phyloP scores from a whole-genome alignment of 2,113 vertebrate species.

The Tauraco erythrolophus region DNA sequence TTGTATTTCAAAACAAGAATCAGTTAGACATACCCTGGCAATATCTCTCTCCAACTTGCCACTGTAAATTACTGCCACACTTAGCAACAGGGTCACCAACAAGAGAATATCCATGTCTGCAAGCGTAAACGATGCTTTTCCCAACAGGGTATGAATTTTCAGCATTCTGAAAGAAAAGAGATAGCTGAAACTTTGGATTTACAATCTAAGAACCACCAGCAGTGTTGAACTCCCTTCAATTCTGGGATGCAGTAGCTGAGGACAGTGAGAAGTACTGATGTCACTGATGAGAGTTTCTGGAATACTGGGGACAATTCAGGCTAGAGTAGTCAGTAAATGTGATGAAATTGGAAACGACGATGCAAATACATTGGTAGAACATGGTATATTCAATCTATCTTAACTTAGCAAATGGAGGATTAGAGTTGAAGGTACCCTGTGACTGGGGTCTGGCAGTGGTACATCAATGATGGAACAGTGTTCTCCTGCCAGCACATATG shows the following conservation, averaged over 20 bases:
- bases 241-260: background rate
- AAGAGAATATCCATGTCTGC: slow-evolving; percentile 80
- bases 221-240: background rate
- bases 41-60: slow-evolving; percentile 74
- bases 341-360: background rate
- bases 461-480: fast-evolving
- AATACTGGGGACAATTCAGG: background rate
- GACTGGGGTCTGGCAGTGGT: background rate
- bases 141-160: slow-evolving; percentile 78
- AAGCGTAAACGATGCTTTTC: slow-evolving; percentile 84
- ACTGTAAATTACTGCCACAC: slow-evolving; percentile 81
- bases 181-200: background rate
- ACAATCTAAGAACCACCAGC: background rate
- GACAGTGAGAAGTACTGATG: background rate
- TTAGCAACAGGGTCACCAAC: slow-evolving; percentile 79
- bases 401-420: background rate
- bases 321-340: background rate
- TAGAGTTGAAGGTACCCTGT: background rate
- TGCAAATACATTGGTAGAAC: background rate
- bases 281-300: background rate
- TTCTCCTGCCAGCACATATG: background rate
- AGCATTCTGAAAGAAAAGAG: slow-evolving; percentile 66
- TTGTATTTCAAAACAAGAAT: background rate
- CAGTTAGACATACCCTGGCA: slow-evolving; percentile 84
- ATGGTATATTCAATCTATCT: background rate